phyloP scores from a whole-genome alignment of 2,113 vertebrate species.

The Colossoma macropomum region DNA sequence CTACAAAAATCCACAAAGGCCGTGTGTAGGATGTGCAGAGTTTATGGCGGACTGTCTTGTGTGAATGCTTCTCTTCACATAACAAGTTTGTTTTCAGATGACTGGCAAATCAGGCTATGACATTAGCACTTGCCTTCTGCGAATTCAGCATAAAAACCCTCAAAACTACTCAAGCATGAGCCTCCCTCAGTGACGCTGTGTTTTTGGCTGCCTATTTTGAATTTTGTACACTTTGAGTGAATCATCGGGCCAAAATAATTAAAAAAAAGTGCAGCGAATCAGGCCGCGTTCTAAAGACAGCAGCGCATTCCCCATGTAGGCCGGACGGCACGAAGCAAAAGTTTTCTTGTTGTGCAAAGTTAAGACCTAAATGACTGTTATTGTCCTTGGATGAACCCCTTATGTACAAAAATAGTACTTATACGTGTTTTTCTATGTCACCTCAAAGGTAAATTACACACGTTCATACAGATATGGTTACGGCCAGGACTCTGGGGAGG shows the following conservation, averaged over 20 bases:
- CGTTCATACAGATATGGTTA: conserved; percentile 23
- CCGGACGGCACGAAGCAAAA: conserved; percentile 10
- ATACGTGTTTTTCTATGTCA: conserved; percentile 36
- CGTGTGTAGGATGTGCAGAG: no score
- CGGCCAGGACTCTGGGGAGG: conserved; percentile 17
- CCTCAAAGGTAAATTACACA: conserved; percentile 46
- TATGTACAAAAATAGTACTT: conserved; percentile 48
- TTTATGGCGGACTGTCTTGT: no score
- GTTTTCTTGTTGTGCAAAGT: conserved; percentile 35
- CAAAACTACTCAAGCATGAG: background rate
- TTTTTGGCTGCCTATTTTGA: background rate
- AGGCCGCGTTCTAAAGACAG: background rate
- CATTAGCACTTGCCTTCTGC: background rate
- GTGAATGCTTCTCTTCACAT: background rate
- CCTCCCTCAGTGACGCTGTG: background rate
- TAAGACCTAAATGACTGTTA: conserved; percentile 51
- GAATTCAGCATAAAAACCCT: background rate
- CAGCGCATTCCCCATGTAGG: background rate
- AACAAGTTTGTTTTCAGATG: background rate
- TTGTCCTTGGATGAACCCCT: conserved; percentile 26
- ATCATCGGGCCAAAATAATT: background rate
- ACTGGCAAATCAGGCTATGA: background rate
- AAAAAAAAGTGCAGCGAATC: background rate
- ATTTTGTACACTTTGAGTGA: background rate
- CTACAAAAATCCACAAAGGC: no score